Evolutionary conservation across 2,888 invertebrate species (phyloP).

Genomic region (Phorcus lineatus): DNA sequence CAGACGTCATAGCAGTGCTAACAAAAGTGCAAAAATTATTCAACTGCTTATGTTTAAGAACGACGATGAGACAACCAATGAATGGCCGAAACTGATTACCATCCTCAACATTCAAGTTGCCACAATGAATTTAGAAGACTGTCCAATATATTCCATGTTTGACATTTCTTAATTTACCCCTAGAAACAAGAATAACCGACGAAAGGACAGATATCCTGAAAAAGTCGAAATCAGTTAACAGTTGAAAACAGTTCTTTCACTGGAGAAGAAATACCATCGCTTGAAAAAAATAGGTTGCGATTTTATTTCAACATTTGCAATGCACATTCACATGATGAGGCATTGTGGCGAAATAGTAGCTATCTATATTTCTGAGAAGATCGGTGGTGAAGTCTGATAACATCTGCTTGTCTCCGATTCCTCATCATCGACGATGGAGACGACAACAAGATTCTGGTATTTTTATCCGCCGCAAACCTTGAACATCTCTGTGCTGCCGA

Average conservation of each 20-base stretch:
- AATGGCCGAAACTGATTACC: not conserved
- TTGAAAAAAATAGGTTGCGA: not conserved
- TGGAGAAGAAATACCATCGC: not conserved
- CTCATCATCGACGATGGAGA: no score
- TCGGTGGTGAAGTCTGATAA: no score
- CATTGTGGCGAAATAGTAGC: no score
- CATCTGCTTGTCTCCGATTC: no score
- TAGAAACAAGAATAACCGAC: not conserved
- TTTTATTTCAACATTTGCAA: no score
- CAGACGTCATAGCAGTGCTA: no score
- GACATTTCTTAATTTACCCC: not conserved
- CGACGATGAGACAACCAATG: not conserved
- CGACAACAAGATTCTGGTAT: no score
- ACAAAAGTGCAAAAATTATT: not conserved
- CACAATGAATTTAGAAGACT: not conserved
- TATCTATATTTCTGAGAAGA: no score
- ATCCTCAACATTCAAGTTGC: not conserved
- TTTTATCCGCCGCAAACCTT: no score
- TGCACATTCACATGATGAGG: no score
- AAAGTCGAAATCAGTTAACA: not conserved
- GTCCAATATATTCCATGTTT: not conserved
- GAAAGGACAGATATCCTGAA: no score
- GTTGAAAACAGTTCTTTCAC: not conserved
- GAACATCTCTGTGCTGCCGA: no score
- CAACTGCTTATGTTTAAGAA: not conserved